Base-by-base conservation (phyloP, 53 echinoderm and acorn worm genomes). In the Crossaster papposus region DNA sequence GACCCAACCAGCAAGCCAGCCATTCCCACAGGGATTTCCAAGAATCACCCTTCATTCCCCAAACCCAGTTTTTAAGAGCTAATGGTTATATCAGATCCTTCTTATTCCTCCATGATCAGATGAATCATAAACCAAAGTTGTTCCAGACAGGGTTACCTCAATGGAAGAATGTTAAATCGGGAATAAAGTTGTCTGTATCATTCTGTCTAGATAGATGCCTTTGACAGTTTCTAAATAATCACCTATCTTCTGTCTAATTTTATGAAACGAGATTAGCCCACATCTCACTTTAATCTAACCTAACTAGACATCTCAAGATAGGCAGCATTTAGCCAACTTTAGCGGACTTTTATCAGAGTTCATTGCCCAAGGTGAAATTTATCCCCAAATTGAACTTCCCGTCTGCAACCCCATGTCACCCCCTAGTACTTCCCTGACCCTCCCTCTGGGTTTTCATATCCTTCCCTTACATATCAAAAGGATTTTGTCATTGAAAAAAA, bases 381-480 rank as follows among this genome's bases (percentile, higher is more conserved):
- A 18, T 20, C 74, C 74, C 35, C 35, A 31, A 14, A 73, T 73
- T 73, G 35, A 35, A 50, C 78, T 78, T 78, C 78, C 78, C 78
- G 13, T 74, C 18, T 74, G 35, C 28, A 17, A 44, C 18, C 35
- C 17, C 75, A 35, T 4, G 2, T 74, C 4, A 35, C 5, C 75
- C 75, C 36, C 20, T 22, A 12, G 24, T 12, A 12, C 33, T 22
- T 32, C 36, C 35, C 50, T 23, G 20, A 23, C 78, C 50, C 23
- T 23, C 78, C 38, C 50, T 20, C 50, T 44, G n/a, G 6, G 70
- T 30, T 70, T 70, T 30, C 70, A 28, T 28, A 26, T 28, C 51
- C 26, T 78, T 13, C 75, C 75, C 32, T 26, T 33, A 1, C 15
- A 12, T 74, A 4, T 14, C 13, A 0, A 11, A 23, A 62, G 62